Conservation (phyloP, 2,113 vertebrate genomes). For the pig (Sus scrofa) region T2T-Sscrofa CM000818.6:118862001-118862500, state of each 20-base stretch:
- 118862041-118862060: no score
- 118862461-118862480: background rate
- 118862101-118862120: background rate
- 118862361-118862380: background rate
- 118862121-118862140: background rate
- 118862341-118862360: no score
- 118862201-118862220: background rate
- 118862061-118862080: background rate
- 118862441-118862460: background rate
- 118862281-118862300: background rate
- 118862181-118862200: fast-evolving
- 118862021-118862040: no score
- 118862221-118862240: background rate
- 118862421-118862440: background rate
- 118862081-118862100: background rate
- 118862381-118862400: fast-evolving
- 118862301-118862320: no score
- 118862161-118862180: background rate
- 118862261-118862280: background rate
- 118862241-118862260: background rate
- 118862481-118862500: background rate
- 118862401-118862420: background rate
- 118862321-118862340: no score
- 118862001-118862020: no score
- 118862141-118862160: background rate